phyloP scores from a whole-genome alignment of 2,888 invertebrate genomes.

The Drosophila anomalata region DNA sequence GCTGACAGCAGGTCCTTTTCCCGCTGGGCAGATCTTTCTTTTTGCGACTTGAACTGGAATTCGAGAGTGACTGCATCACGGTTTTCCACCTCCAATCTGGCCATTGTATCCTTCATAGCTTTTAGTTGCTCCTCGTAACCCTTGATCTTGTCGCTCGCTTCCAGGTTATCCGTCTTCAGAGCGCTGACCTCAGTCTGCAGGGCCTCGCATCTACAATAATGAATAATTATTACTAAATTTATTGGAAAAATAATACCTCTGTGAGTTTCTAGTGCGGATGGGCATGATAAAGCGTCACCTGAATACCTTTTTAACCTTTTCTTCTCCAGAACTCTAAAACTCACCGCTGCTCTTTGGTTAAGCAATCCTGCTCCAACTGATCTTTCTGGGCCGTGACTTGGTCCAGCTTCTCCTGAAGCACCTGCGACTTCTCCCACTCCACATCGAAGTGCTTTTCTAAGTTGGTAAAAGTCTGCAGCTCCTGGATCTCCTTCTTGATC shows the following conservation, averaged over 20 bases:
- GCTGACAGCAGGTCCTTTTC: conserved; percentile 85
- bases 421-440: conserved; percentile 63
- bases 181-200: conserved; percentile 60
- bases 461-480: conserved; percentile 86
- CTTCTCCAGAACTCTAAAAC: conserved; percentile 1
- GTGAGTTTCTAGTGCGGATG: neutral
- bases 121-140: conserved; percentile 84
- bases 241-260: neutral
- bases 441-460: conserved; percentile 85
- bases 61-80: conserved; percentile 82
- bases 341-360: conserved; percentile 44
- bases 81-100: conserved; percentile 75
- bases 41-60: conserved; percentile 85
- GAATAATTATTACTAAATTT: neutral
- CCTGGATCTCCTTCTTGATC: conserved; percentile 85
- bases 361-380: conserved; percentile 36
- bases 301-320: neutral
- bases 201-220: conserved; percentile 55
- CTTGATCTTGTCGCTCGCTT: conserved; percentile 83
- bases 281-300: neutral
- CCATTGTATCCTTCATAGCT: conserved; percentile 60
- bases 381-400: conserved; percentile 52
- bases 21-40: conserved; percentile 20
- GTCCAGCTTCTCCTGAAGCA: conserved; percentile 60
- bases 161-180: conserved; percentile 61